Conservation (phyloP, 1,140 invertebrate species). For the Zaprionus gabonicus region DNA sequence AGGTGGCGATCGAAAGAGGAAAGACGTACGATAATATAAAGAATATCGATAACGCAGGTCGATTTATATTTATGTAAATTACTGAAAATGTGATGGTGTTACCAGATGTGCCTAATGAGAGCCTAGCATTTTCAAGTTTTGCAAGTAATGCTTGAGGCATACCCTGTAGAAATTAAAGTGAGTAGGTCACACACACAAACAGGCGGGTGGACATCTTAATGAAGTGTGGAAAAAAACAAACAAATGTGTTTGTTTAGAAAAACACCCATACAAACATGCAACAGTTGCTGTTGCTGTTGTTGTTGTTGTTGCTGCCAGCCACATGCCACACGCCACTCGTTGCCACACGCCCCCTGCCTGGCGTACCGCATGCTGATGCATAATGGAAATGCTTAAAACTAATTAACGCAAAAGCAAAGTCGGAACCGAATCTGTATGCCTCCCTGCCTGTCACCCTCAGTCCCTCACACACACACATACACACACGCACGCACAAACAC, state of each 20-base stretch:
- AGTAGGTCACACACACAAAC: not conserved
- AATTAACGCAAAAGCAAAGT: conserved; percentile 75
- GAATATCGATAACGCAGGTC: no score
- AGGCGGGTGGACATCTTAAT: not conserved
- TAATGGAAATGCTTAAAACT: conserved; percentile 77
- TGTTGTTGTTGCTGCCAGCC: not conserved
- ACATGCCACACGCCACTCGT: conserved; percentile 8
- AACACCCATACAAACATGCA: not conserved
- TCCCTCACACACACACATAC: not conserved
- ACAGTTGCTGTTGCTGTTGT: conserved; percentile 2
- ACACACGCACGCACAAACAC: not conserved
- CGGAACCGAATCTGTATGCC: conserved; percentile 56
- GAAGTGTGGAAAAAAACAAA: not conserved
- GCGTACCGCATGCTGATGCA: conserved; percentile 64
- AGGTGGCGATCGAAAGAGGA: not conserved
- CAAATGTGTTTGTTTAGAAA: not conserved
- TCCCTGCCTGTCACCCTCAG: not conserved
- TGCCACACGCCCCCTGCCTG: not conserved
- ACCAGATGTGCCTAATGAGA: no score
- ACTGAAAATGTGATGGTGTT: no score
- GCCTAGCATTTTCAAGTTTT: no score
- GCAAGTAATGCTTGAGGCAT: no score
- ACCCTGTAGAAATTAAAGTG: not conserved
- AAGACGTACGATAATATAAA: no score
- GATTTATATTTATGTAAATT: no score